Evolutionary conservation across 2,888 invertebrate genomes (phyloP), one percentile per base, ranked within the genome.

Genomic region (Philereme vetulata): DNA sequence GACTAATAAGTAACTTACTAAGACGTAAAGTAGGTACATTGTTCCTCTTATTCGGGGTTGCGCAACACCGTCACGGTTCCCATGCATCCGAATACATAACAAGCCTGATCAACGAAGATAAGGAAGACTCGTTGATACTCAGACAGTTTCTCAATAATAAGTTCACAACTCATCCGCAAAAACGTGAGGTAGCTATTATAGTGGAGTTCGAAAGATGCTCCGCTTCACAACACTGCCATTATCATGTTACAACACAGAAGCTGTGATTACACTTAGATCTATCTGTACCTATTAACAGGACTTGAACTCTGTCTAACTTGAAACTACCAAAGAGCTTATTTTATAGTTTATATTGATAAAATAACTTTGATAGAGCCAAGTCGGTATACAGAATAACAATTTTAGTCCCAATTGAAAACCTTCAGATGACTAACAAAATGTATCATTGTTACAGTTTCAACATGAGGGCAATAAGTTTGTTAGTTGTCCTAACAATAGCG

Each of bases 81-180:
- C 90, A 90, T 78, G 84, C 79, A 82, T 78, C 81, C 75, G 86
- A 85, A 86, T 80, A 78, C 85, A 88, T 87, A 88, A 89, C 86
- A 80, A 85, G 83, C 73, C 71, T 73, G 85, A 88, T 88, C 77
- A 76, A 73, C 66, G 65, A 71, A 79, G 88, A 90, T 88, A 88
- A 85, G 84, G 81, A 86, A 87, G 84, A 83, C 71, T 74, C 62
- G 74, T 77, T 72, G 75, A 81, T 78, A 75, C 78, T 74, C 78
- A 78, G 77, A 78, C 82, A 71, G 81, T 89, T 88, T 85, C 88
- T 80, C 82, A 87, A 87, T 87, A 84, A 85, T 84, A 84, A 84
- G 81, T 85, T 85, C 84, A 78, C 77, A 84, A 85, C 67, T 70
- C 77, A 78, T 80, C 83, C 76, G 81, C 86, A 90, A 90, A 90